These are phyloP conservation scores for Ectemnius continuus DNA, from an alignment of 2,888 invertebrate species.

Conservation along the genomic window DNA sequence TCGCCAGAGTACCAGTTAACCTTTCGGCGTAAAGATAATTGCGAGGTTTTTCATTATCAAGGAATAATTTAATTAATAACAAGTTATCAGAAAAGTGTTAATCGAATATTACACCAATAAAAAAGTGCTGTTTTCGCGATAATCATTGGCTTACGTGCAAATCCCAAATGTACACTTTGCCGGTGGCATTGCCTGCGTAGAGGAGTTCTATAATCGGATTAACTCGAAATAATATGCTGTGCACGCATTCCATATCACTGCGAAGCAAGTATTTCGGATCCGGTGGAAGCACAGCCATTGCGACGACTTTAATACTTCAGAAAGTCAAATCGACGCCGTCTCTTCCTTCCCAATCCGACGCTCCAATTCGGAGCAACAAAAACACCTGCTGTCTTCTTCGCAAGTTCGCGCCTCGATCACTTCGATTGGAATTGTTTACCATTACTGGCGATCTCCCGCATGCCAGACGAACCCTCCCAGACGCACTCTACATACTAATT, in stretches of 20 bases:
- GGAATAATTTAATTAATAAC: neutral
- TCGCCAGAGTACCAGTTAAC: conserved; percentile 3
- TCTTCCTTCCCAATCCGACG: too few species aligned
- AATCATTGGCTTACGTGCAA: conserved; percentile 81
- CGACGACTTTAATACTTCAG: neutral
- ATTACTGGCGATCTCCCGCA: neutral
- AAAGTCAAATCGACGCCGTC: too few species aligned
- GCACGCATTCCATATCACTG: conserved; percentile 85
- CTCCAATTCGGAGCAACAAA: neutral
- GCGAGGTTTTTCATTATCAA: neutral
- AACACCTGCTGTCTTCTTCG: neutral
- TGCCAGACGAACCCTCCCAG: too few species aligned
- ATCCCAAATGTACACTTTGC: conserved; percentile 88
- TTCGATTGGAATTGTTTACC: neutral
- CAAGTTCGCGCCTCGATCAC: neutral
- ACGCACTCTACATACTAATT: too few species aligned
- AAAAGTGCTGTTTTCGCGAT: neutral
- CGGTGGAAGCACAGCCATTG: conserved; percentile 87
- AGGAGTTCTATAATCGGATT: conserved; percentile 79
- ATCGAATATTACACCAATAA: neutral
- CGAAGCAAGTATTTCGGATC: conserved; percentile 88
- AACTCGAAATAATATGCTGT: conserved; percentile 83
- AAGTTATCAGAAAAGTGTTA: neutral
- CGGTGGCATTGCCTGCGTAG: conserved; percentile 87
- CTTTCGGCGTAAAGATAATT: neutral